phyloP scores from a whole-genome alignment of 2,888 invertebrate genomes.

The Pristionchus mayeri region DNA sequence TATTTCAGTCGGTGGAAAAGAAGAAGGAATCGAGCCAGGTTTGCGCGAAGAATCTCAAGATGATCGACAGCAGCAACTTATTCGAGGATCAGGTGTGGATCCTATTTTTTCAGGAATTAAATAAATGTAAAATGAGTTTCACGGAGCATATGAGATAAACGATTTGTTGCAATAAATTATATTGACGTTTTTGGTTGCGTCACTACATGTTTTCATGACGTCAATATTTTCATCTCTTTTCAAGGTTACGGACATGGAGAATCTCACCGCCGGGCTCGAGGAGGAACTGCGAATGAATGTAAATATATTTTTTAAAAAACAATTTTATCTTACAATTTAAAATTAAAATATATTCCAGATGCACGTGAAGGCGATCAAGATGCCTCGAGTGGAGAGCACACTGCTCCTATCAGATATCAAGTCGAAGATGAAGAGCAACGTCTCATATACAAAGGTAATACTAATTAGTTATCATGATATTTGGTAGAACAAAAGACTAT shows the following conservation, averaged over 20 bases:
- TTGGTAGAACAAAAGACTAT: too few relatives aligned
- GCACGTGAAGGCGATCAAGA: slow-evolving; percentile 66
- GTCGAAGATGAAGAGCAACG: slow-evolving; percentile 58
- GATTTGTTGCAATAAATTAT: too few relatives aligned
- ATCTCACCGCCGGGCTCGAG: slow-evolving; percentile 63
- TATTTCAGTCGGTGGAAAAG: slow-evolving; percentile 23
- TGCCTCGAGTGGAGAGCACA: slow-evolving; percentile 65
- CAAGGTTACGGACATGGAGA: slow-evolving; percentile 58
- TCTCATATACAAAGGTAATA: slow-evolving; percentile 60
- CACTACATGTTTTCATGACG: too few relatives aligned
- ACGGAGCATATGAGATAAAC: too few relatives aligned
- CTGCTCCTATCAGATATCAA: slow-evolving; percentile 66
- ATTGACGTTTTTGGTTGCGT: too few relatives aligned
- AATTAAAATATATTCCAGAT: slow-evolving; percentile 56
- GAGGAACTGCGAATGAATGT: slow-evolving; percentile 66
- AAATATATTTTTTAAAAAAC: neutral
- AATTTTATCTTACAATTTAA: neutral
- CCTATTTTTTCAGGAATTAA: too few relatives aligned
- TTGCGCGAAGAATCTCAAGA: slow-evolving; percentile 21
- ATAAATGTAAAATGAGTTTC: too few relatives aligned
- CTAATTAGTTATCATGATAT: neutral
- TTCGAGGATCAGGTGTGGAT: slow-evolving; percentile 45
- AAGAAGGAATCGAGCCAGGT: slow-evolving; percentile 28
- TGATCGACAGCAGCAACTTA: slow-evolving; percentile 29
- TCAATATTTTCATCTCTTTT: too few relatives aligned